These are phyloP conservation scores for Hiodon tergisus DNA, from an alignment of 2,113 vertebrate genomes.

Conservation along the genomic window DNA sequence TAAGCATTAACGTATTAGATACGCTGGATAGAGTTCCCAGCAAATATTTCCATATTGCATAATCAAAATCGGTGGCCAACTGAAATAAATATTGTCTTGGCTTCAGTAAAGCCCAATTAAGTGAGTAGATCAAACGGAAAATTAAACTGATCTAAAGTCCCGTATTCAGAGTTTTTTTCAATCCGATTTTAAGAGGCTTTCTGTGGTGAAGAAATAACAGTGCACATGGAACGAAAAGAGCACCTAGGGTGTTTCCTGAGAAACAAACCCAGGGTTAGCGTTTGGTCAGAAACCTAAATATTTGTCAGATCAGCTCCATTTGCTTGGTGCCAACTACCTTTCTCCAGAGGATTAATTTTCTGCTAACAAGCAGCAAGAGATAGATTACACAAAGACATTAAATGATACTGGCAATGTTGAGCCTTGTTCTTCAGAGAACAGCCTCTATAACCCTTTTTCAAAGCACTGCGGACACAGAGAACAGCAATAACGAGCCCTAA, in stretches of 20 bases:
- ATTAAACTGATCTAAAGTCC: not conserved
- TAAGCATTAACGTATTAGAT: too few relatives aligned
- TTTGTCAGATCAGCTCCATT: not conserved
- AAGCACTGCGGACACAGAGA: not conserved
- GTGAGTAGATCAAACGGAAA: not conserved
- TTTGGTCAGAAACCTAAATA: not conserved
- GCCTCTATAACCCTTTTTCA: not conserved
- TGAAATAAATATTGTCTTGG: not conserved
- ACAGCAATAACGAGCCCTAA: not conserved
- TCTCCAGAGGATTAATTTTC: not conserved
- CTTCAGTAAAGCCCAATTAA: constrained; percentile 14
- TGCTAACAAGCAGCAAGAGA: not conserved
- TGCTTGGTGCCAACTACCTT: not conserved
- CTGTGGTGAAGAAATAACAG: not conserved
- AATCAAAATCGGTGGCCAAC: not conserved
- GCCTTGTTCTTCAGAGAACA: not conserved
- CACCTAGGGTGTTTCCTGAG: not conserved
- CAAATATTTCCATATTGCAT: not conserved
- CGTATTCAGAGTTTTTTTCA: not conserved
- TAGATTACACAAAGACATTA: not conserved
- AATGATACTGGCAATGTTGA: not conserved
- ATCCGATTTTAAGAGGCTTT: not conserved
- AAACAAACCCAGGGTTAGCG: not conserved
- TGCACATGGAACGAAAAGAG: not conserved
- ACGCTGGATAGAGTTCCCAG: too few relatives aligned